phyloP scores from a whole-genome alignment of 1,140 invertebrate genomes.

The Paraescarpia echinospica region DNA sequence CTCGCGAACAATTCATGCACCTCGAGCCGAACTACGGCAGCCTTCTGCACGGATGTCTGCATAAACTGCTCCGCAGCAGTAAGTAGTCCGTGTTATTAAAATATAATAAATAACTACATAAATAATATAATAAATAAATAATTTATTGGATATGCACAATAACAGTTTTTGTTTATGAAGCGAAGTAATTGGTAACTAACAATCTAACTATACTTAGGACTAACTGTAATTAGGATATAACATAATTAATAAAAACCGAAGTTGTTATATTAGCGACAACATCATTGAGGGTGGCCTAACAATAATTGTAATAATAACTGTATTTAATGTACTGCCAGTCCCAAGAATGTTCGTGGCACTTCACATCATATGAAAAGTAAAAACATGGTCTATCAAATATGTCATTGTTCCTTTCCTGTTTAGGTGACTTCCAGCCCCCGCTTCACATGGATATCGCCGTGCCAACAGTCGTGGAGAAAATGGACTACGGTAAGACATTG shows the following conservation, averaged over 20 bases:
- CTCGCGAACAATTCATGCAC: constrained; percentile 39
- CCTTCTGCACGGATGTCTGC: constrained; percentile 13
- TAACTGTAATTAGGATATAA: too few species aligned
- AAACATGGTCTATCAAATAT: neutral
- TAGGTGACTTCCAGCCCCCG: neutral
- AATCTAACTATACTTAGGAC: neutral
- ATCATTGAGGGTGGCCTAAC: neutral
- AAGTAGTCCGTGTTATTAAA: neutral
- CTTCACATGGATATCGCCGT: neutral
- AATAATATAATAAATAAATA: too few species aligned
- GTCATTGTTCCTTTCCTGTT: neutral
- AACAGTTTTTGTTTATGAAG: neutral
- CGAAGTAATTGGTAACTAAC: neutral
- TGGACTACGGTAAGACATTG: neutral
- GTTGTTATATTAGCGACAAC: neutral
- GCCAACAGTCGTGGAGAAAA: neutral
- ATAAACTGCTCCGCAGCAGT: constrained; percentile 5
- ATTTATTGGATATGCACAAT: too few species aligned
- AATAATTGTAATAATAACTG: neutral
- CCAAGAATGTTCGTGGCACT: too few species aligned
- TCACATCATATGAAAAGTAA: too few species aligned
- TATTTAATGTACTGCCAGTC: neutral
- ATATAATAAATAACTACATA: neutral
- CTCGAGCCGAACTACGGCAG: constrained; percentile 42
- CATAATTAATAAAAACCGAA: neutral